phyloP scores from a whole-genome alignment of 2,888 invertebrate genomes.

The Dyspetes luteomarginatus region DNA sequence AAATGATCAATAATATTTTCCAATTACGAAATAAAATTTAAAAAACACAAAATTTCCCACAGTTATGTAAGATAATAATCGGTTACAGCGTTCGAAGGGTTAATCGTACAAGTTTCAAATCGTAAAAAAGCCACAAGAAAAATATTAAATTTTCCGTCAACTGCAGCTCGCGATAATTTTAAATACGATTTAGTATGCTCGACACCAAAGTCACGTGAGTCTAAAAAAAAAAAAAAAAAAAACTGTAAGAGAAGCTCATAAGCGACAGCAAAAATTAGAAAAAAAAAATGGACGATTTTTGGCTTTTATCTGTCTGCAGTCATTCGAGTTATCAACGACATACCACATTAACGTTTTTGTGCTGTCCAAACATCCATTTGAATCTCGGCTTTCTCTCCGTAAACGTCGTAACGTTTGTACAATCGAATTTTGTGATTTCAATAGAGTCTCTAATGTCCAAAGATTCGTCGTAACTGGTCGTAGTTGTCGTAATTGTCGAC shows the following conservation, averaged over 20 bases:
- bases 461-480: conserved; percentile 64
- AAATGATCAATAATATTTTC: too few relatives aligned
- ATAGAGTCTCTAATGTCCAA: conserved; percentile 54
- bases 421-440: conserved; percentile 52
- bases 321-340: conserved; percentile 61
- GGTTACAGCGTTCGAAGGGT: too few relatives aligned
- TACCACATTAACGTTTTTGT: conserved; percentile 85
- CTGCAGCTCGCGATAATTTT: not conserved
- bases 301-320: not conserved
- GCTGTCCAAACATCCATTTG: conserved; percentile 85
- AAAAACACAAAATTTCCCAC: conserved; percentile 5
- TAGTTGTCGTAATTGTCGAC: conserved; percentile 70
- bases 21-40: conserved; percentile 34
- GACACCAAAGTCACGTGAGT: too few relatives aligned
- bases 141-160: not conserved
- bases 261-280: conserved; percentile 12
- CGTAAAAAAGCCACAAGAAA: not conserved
- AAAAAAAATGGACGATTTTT: conserved; percentile 1
- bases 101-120: conserved; percentile 32
- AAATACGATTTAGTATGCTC: too few relatives aligned
- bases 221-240: conserved; percentile 15
- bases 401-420: conserved; percentile 54
- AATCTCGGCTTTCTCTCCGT: conserved; percentile 76
- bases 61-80: conserved; percentile 16
- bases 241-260: not conserved